These are phyloP conservation scores for Darwinula stevensoni DNA, from an alignment of 2,888 invertebrate genomes.

Conservation along the genomic window DNA sequence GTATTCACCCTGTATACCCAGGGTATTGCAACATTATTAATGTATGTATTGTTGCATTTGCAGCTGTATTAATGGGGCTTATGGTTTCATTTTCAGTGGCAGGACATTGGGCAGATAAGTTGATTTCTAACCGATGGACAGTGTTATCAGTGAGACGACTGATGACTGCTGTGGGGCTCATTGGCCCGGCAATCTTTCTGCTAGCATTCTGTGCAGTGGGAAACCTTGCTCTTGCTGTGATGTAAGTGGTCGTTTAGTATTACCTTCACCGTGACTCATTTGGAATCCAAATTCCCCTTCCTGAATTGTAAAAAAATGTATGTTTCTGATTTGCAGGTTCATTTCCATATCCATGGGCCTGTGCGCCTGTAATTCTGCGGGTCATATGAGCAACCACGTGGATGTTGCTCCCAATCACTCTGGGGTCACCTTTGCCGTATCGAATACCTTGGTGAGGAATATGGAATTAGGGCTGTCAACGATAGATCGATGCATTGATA, in stretches of 20 bases:
- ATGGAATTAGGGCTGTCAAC: too few relatives aligned
- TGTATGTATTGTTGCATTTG: too few relatives aligned
- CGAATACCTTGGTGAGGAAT: slow-evolving; percentile 31
- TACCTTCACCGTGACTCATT: slow-evolving; percentile 1
- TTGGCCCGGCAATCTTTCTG: slow-evolving; percentile 37
- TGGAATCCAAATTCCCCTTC: neutral
- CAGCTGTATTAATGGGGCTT: too few relatives aligned
- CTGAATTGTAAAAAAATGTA: neutral
- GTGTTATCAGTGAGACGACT: slow-evolving; percentile 33
- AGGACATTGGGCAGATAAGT: slow-evolving; percentile 36
- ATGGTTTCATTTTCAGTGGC: slow-evolving; percentile 25
- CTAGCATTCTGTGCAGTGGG: slow-evolving; percentile 36
- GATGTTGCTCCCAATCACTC: slow-evolving; percentile 46
- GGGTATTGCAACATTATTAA: too few relatives aligned
- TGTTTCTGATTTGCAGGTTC: slow-evolving; percentile 21
- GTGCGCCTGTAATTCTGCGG: slow-evolving; percentile 40
- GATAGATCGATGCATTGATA: too few relatives aligned
- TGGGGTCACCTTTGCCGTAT: slow-evolving; percentile 40
- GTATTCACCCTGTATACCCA: too few relatives aligned
- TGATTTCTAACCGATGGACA: slow-evolving; percentile 29
- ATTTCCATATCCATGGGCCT: slow-evolving; percentile 41
- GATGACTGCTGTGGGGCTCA: slow-evolving; percentile 36
- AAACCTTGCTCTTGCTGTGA: slow-evolving; percentile 31
- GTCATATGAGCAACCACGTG: slow-evolving; percentile 42
- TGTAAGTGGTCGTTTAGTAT: slow-evolving; percentile 26